phyloP scores from a whole-genome alignment of 2,797 vertebrate species.

The Leptoclinus maculatus region DNA sequence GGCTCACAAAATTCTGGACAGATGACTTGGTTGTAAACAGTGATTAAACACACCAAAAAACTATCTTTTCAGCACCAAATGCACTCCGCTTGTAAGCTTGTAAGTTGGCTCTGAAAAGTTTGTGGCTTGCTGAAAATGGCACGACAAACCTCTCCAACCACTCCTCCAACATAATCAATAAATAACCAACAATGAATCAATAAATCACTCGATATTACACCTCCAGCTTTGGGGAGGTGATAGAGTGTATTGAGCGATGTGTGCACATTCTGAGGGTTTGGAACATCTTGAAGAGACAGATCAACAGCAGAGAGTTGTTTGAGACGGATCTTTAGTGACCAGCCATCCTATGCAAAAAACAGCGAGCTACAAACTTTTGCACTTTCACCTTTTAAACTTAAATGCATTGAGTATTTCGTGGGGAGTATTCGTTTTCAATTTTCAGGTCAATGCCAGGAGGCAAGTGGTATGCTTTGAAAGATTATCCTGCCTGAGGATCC shows the following conservation, averaged over 20 bases:
- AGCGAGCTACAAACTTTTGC: background rate
- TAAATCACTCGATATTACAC: background rate
- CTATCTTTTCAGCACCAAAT: background rate
- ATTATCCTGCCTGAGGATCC: constrained; percentile 51
- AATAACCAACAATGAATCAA: background rate
- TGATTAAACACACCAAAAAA: constrained; percentile 3
- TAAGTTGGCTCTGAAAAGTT: background rate
- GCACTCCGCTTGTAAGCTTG: background rate
- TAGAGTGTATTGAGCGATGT: background rate
- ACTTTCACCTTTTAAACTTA: background rate
- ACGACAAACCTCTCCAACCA: background rate
- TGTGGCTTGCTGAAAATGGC: background rate
- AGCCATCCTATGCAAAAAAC: background rate
- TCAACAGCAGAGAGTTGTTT: background rate
- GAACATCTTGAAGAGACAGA: background rate
- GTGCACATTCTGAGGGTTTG: background rate
- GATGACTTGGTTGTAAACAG: constrained; percentile 18
- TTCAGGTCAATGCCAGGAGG: constrained; percentile 14
- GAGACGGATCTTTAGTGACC: background rate
- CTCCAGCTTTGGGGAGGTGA: background rate
- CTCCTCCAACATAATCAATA: background rate
- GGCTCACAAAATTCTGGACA: constrained; percentile 20
- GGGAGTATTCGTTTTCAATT: background rate
- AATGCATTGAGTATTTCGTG: background rate
- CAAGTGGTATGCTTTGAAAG: constrained; percentile 54